Conservation (phyloP, 1,140 invertebrate genomes). For the Rhynchophorus ferrugineus region DNA sequence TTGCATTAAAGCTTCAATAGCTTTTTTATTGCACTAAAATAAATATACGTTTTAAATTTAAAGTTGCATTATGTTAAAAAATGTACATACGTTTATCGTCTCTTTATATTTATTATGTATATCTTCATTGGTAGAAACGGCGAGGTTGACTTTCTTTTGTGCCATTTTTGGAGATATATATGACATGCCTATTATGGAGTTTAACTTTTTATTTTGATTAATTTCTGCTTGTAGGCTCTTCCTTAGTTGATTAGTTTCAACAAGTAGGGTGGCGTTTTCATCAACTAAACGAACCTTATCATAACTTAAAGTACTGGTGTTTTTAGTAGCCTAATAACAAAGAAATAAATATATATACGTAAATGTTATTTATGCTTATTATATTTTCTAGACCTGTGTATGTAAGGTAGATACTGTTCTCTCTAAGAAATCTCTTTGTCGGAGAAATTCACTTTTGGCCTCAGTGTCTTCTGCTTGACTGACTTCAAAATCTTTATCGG, state of each 20-base stretch:
- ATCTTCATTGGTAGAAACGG: slow-evolving; percentile 52
- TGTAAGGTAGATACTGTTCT: slow-evolving; percentile 57
- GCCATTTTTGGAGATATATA: slow-evolving; percentile 50
- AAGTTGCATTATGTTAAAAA: not conserved
- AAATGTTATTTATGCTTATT: not conserved
- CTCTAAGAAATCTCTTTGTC: slow-evolving; percentile 73
- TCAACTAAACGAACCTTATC: slow-evolving; percentile 44
- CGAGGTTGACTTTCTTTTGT: slow-evolving; percentile 50
- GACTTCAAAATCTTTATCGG: slow-evolving; percentile 55
- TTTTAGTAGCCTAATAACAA: slow-evolving; percentile 32
- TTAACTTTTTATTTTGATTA: slow-evolving; percentile 57
- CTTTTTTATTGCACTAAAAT: slow-evolving; percentile 29
- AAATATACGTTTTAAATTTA: not conserved
- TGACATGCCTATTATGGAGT: slow-evolving; percentile 56
- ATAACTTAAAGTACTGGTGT: slow-evolving; percentile 27
- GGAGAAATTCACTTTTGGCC: slow-evolving; percentile 66
- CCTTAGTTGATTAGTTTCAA: slow-evolving; percentile 66
- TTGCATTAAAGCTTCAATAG: slow-evolving; percentile 27
- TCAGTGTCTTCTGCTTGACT: slow-evolving; percentile 59
- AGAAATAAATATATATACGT: not conserved
- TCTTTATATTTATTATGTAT: slow-evolving; percentile 54
- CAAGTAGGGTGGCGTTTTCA: slow-evolving; percentile 67
- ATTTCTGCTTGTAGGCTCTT: slow-evolving; percentile 58
- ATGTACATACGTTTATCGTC: slow-evolving; percentile 39
- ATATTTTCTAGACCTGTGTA: slow-evolving; percentile 43